These are phyloP conservation scores for Brachionus rubens DNA, from an alignment of 1,140 invertebrate species.

Conservation along the genomic window DNA sequence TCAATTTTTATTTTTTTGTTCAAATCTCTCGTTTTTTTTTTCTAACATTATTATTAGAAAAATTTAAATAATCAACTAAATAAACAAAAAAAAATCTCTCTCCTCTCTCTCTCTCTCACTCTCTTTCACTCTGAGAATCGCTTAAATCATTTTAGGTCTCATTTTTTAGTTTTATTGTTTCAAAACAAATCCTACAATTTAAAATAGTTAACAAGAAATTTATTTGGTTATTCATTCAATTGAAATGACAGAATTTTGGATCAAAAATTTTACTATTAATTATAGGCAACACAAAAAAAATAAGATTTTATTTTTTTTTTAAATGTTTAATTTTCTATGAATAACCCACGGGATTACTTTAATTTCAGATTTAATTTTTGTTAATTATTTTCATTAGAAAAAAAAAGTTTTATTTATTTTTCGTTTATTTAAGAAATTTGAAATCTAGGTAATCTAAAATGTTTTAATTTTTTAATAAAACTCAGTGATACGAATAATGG, in stretches of 20 bases:
- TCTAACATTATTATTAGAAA: slow-evolving; percentile 23
- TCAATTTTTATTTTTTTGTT: not conserved
- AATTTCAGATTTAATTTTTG: no score
- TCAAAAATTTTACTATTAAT: slow-evolving; percentile 33
- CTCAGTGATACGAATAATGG: no score
- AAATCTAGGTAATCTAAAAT: no score
- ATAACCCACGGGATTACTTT: no score
- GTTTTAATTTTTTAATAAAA: no score
- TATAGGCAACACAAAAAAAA: not conserved
- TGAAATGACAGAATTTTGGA: slow-evolving; percentile 37
- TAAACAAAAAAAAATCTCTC: slow-evolving; percentile 13
- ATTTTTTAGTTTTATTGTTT: not conserved
- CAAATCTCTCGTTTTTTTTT: not conserved
- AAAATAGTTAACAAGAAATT: slow-evolving; percentile 2
- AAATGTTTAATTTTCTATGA: no score
- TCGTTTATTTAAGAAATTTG: no score
- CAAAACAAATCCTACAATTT: slow-evolving; percentile 1
- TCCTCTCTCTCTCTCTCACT: not conserved
- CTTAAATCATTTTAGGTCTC: not conserved
- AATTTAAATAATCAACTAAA: slow-evolving; percentile 20
- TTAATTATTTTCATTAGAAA: no score
- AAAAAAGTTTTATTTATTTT: no score
- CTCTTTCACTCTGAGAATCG: not conserved
- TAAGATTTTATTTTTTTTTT: no score
- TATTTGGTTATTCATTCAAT: slow-evolving; percentile 12